Conservation (phyloP, 2,888 invertebrate species). For the Pedicia rivosa region DNA sequence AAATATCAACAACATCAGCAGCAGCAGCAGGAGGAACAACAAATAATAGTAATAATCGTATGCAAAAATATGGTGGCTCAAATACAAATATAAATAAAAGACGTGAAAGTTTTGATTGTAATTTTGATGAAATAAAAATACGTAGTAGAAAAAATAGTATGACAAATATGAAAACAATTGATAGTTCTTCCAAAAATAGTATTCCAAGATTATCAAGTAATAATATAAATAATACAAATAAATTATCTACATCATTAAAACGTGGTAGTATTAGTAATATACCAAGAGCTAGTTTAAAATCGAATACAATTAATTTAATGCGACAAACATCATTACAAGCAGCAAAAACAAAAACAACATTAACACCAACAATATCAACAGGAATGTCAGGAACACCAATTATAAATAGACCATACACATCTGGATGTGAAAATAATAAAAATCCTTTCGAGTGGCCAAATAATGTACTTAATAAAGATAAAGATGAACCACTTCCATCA, state of each 20-base stretch:
- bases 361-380: constrained; percentile 5
- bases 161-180: constrained; percentile 3
- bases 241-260: constrained; percentile 13
- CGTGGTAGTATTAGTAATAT: constrained; percentile 22
- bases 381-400: constrained; percentile 9
- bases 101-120: background rate
- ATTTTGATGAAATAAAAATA: too few relatives aligned
- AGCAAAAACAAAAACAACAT: constrained; percentile 4
- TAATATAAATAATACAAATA: constrained; percentile 2
- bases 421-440: constrained; percentile 15
- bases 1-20: constrained; percentile 13
- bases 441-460: constrained; percentile 15
- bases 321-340: constrained; percentile 13
- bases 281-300: constrained; percentile 25
- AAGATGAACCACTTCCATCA: constrained; percentile 18
- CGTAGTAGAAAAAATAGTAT: constrained; percentile 3
- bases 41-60: constrained; percentile 4
- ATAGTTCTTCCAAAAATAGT: background rate
- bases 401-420: constrained; percentile 16
- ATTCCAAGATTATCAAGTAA: constrained; percentile 1
- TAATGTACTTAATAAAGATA: constrained; percentile 1
- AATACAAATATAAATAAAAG: background rate
- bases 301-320: constrained; percentile 8
- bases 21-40: constrained; percentile 6
- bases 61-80: background rate